phyloP scores from a whole-genome alignment of 2,797 vertebrate species.

The Tokudaia muenninki region DNA sequence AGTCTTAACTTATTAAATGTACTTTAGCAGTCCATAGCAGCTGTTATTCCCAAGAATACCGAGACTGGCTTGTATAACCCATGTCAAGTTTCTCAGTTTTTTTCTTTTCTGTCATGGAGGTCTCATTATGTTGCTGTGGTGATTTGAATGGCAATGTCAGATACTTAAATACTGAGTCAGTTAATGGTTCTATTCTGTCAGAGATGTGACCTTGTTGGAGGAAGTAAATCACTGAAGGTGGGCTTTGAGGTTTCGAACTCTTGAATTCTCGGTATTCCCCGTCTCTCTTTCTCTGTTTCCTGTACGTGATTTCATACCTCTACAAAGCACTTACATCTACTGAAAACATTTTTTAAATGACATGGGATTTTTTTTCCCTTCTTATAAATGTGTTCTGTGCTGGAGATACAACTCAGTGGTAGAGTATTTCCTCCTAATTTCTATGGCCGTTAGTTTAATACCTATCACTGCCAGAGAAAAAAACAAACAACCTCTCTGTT shows the following conservation, averaged over 20 bases:
- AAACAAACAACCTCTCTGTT: background rate
- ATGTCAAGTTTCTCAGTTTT: background rate
- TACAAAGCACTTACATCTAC: constrained; percentile 6
- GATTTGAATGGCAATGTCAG: background rate
- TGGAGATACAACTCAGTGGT: background rate
- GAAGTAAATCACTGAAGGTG: background rate
- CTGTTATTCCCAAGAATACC: background rate
- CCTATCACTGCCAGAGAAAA: background rate
- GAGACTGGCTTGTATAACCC: background rate
- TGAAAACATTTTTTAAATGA: background rate
- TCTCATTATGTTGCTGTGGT: background rate
- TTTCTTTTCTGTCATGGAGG: background rate
- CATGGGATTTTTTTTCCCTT: background rate
- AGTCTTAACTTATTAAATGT: background rate
- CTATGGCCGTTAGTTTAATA: background rate
- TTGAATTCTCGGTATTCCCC: background rate
- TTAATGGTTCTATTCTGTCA: background rate
- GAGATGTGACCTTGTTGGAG: background rate
- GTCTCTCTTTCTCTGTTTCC: background rate
- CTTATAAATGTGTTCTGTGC: constrained; percentile 16
- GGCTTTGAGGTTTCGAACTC: background rate
- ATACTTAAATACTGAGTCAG: background rate
- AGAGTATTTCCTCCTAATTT: background rate
- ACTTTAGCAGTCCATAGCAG: background rate
- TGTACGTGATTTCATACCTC: constrained; percentile 10